A percentile compares a stretch with the other conserved stretches of the same genome.
Conservation (phyloP, 2,113 vertebrate genomes). For the Polyodon spathula region DNA sequence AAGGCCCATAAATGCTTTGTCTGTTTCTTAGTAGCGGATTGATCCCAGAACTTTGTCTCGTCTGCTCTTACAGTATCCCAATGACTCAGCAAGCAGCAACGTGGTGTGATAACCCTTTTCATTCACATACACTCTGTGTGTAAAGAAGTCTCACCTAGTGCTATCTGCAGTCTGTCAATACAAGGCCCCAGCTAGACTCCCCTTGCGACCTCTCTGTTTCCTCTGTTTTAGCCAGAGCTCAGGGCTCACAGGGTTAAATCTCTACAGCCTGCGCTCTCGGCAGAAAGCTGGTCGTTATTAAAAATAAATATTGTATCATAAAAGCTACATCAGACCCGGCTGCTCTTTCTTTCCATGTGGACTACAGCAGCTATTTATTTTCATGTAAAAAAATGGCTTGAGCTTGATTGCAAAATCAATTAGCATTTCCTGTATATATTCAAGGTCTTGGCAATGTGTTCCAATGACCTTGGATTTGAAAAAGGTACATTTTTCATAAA, state of each 20-base stretch:
- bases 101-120: too few species aligned
- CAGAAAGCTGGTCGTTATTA: slow-evolving; percentile 42
- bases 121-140: too few species aligned
- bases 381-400: background rate
- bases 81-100: too few species aligned
- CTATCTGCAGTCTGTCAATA: too few species aligned
- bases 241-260: slow-evolving; percentile 42
- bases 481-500: background rate
- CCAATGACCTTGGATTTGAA: slow-evolving; percentile 20
- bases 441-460: slow-evolving; percentile 5
- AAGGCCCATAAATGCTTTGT: too few species aligned
- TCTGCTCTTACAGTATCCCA: too few species aligned
- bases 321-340: slow-evolving; percentile 35
- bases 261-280: slow-evolving; percentile 32
- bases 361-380: background rate
- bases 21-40: too few species aligned
- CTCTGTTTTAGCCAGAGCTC: background rate
- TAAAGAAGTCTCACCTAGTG: too few species aligned
- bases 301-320: slow-evolving; percentile 58
- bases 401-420: slow-evolving; percentile 23
- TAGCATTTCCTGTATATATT: slow-evolving; percentile 26
- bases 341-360: slow-evolving; percentile 25
- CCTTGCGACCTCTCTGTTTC: too few species aligned
- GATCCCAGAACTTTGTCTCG: too few species aligned
- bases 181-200: too few species aligned